phyloP scores from a whole-genome alignment of 2,888 invertebrate genomes.

The Eristalis arbustorum region DNA sequence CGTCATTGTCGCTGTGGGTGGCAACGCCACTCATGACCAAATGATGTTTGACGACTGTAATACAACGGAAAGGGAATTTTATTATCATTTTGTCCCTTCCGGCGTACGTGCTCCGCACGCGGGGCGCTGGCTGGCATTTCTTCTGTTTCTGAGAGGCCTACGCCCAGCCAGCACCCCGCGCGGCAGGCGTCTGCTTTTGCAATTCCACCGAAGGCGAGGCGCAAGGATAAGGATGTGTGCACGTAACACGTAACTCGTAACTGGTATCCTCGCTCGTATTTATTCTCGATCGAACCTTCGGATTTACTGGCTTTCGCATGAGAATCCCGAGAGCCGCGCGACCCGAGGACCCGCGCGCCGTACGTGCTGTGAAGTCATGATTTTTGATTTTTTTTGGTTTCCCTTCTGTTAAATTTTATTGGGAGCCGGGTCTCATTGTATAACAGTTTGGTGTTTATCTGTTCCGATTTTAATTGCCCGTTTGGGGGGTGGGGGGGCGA shows the following conservation, averaged over 20 bases:
- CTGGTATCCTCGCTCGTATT: background rate
- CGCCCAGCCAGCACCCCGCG: no score
- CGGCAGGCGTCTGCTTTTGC: no score
- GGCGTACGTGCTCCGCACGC: background rate
- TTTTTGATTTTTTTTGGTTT: background rate
- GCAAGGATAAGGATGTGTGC: background rate
- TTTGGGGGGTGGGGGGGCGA: no score
- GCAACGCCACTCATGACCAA: background rate
- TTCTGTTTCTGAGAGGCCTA: background rate
- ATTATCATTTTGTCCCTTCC: background rate
- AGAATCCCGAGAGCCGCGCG: background rate
- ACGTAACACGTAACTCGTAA: background rate
- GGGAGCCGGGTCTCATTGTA: background rate
- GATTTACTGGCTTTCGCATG: background rate
- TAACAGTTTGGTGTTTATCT: background rate
- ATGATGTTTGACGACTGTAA: background rate
- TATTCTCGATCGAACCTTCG: background rate
- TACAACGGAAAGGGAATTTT: background rate
- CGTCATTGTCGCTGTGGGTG: background rate
- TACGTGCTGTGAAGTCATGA: background rate
- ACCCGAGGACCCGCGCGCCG: background rate
- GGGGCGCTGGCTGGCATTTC: background rate
- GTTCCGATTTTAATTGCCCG: background rate
- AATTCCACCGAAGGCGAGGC: no score
- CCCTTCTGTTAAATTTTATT: background rate